phyloP scores from a whole-genome alignment of 2,797 vertebrate genomes.

The Menidia menidia region DNA sequence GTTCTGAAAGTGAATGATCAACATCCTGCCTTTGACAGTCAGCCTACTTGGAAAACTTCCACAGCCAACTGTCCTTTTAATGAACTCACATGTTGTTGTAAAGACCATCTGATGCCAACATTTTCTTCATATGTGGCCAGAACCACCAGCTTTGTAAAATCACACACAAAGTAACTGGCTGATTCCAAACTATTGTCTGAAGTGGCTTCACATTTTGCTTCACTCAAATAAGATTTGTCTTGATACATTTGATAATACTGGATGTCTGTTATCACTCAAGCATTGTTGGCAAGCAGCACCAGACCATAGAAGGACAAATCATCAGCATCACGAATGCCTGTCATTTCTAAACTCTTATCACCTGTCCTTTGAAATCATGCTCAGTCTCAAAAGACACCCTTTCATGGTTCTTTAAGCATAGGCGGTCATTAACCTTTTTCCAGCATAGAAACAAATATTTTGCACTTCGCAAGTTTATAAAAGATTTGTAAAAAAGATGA shows the following conservation, averaged over 20 bases:
- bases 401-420: constrained; percentile 5
- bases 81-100: constrained; percentile 16
- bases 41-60: constrained; percentile 17
- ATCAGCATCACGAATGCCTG: constrained; percentile 6
- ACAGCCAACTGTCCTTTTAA: constrained; percentile 26
- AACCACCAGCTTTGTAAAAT: background rate
- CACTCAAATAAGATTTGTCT: constrained; percentile 15
- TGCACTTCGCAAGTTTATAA: constrained; percentile 3
- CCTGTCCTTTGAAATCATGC: constrained; percentile 13
- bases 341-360: constrained; percentile 11
- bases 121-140: background rate
- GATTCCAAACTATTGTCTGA: background rate
- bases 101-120: background rate
- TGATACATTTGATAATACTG: constrained; percentile 4
- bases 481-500: background rate
- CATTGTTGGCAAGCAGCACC: constrained; percentile 25
- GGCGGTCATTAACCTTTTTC: constrained; percentile 1
- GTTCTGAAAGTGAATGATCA: constrained; percentile 15
- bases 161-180: rapidly evolving
- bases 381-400: constrained; percentile 14
- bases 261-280: constrained; percentile 15
- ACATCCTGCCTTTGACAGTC: constrained; percentile 16
- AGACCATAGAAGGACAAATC: constrained; percentile 4
- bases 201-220: background rate
- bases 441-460: background rate